Evolutionary conservation across 2,888 invertebrate genomes (phyloP).

Genomic region (Oligia strigilis): DNA sequence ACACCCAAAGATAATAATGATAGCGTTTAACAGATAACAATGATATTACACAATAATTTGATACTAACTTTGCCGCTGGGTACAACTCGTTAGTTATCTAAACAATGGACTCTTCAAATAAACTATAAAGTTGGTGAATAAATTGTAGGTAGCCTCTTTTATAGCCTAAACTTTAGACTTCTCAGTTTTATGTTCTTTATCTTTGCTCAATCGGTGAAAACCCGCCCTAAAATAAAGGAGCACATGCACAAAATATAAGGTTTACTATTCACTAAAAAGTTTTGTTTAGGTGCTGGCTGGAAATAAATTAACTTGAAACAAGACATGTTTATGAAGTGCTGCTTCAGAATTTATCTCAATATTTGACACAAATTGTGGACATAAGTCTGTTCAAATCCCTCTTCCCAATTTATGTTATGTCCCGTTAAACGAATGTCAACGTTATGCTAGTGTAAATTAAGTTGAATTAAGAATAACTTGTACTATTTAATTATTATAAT

Average conservation of each 20-base stretch:
- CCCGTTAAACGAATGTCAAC: no score
- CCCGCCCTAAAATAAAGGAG: conserved; percentile 4
- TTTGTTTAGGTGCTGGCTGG: no score
- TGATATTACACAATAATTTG: conserved; percentile 59
- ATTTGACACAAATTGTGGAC: conserved; percentile 13
- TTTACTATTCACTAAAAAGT: neutral
- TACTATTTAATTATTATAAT: no score
- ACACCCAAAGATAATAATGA: conserved; percentile 58
- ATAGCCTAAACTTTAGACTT: conserved; percentile 26
- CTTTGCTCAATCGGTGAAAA: conserved; percentile 17
- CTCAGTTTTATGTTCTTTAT: conserved; percentile 29
- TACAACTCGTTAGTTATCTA: conserved; percentile 43
- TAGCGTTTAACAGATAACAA: conserved; percentile 58
- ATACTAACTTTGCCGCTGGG: conserved; percentile 40
- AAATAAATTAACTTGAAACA: no score
- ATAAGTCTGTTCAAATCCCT: neutral
- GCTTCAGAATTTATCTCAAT: conserved; percentile 29
- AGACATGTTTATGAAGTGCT: neutral
- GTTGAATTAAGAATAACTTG: no score
- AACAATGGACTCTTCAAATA: conserved; percentile 52
- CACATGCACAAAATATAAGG: neutral
- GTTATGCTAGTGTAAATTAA: no score
- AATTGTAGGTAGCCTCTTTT: conserved; percentile 35
- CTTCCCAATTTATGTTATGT: no score
- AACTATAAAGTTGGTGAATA: conserved; percentile 43